These are phyloP conservation scores for Agrypnus murinus DNA, from an alignment of 2,888 invertebrate species.

Conservation along the genomic window DNA sequence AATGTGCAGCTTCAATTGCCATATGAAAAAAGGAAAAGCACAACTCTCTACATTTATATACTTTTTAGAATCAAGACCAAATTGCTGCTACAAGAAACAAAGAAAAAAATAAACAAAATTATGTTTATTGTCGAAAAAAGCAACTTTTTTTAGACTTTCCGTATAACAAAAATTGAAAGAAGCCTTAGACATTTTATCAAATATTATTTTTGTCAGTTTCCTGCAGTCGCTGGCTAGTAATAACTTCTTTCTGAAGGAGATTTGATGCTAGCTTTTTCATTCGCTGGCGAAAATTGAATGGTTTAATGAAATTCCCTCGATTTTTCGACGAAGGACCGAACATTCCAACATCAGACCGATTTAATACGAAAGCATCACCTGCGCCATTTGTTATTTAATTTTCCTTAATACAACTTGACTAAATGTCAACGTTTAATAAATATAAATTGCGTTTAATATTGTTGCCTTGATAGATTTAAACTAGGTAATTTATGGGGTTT, in stretches of 20 bases:
- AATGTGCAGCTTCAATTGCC: no score
- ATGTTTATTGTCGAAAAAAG: no score
- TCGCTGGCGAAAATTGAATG: slow-evolving; percentile 47
- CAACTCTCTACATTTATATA: no score
- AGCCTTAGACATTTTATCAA: slow-evolving; percentile 12
- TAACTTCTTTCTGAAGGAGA: slow-evolving; percentile 46
- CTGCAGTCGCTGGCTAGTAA: slow-evolving; percentile 30
- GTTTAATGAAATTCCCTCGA: slow-evolving; percentile 42
- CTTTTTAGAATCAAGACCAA: no score
- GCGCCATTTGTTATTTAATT: slow-evolving; percentile 16
- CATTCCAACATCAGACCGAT: background rate
- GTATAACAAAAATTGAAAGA: background rate
- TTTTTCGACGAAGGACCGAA: slow-evolving; percentile 9
- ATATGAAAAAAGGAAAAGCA: no score
- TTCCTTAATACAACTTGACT: background rate
- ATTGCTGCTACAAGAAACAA: no score
- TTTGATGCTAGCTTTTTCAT: slow-evolving; percentile 43
- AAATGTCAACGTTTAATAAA: slow-evolving; percentile 8
- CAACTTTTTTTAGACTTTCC: no score
- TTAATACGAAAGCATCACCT: slow-evolving; percentile 12
- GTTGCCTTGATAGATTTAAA: slow-evolving; percentile 25
- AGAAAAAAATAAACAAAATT: no score
- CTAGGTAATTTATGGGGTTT: slow-evolving; percentile 12
- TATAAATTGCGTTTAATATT: slow-evolving; percentile 19
- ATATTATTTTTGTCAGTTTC: slow-evolving; percentile 42